Evolutionary conservation across 2,888 invertebrate genomes (phyloP).

Genomic region (Margaritifera margaritifera): DNA sequence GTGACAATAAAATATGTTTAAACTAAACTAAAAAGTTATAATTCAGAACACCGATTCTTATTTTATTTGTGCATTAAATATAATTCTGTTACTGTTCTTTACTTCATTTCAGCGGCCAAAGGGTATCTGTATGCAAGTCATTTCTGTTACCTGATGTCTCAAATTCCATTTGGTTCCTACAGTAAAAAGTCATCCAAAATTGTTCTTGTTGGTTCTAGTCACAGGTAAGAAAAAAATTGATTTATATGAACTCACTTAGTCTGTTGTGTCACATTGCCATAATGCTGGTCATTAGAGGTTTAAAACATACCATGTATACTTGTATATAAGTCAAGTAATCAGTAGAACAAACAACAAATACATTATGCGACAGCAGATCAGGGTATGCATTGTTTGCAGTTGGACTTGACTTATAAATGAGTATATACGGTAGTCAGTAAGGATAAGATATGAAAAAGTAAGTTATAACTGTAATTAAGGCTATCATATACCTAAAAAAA

Average conservation of each 20-base stretch:
- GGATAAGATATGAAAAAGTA: too few relatives aligned
- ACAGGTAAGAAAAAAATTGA: slow-evolving; percentile 69
- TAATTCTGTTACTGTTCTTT: not conserved
- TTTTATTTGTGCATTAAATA: not conserved
- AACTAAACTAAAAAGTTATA: not conserved
- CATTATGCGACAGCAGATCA: too few relatives aligned
- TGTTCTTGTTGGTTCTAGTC: slow-evolving; percentile 85
- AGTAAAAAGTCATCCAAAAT: slow-evolving; percentile 79
- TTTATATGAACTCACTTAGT: not conserved
- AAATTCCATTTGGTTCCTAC: slow-evolving; percentile 79
- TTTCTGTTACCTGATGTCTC: slow-evolving; percentile 94
- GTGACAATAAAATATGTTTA: not conserved
- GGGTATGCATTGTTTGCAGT: too few relatives aligned
- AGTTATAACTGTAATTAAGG: too few relatives aligned
- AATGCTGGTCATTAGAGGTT: too few relatives aligned
- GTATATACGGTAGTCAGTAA: too few relatives aligned
- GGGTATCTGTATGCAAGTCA: slow-evolving; percentile 93
- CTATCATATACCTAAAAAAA: too few relatives aligned
- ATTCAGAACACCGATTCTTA: not conserved
- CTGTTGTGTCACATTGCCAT: too few relatives aligned
- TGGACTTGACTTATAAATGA: too few relatives aligned
- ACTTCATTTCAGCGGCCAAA: slow-evolving; percentile 74
- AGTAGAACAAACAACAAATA: too few relatives aligned
- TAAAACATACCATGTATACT: too few relatives aligned
- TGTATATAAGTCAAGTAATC: too few relatives aligned